Conservation (phyloP, 1,140 invertebrate genomes). For the Drosophila subpulchrella region DNA sequence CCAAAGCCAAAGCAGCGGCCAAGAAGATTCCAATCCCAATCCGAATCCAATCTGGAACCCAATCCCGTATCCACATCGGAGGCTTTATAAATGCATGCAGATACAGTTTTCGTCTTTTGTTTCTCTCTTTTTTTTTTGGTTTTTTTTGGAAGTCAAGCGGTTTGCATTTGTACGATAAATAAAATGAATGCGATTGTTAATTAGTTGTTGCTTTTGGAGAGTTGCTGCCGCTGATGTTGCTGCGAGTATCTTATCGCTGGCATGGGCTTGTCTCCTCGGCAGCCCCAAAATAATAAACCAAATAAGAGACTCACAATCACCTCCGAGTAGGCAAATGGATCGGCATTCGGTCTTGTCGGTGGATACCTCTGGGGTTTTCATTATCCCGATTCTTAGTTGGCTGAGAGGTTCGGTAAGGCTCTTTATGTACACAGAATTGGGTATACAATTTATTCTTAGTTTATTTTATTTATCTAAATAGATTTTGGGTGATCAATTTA, state of each 20-base stretch:
- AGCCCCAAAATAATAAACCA: conserved; percentile 45
- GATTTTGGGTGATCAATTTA: no score
- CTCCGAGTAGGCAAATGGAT: conserved; percentile 48
- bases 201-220: conserved; percentile 71
- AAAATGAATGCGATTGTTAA: conserved; percentile 82
- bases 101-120: conserved; percentile 68
- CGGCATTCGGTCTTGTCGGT: conserved; percentile 21
- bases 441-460: neutral
- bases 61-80: conserved; percentile 41
- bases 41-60: conserved; percentile 42
- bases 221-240: conserved; percentile 37
- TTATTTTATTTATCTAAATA: neutral
- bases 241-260: conserved; percentile 62
- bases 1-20: conserved; percentile 26
- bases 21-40: conserved; percentile 48
- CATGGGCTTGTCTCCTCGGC: conserved; percentile 62
- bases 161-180: conserved; percentile 82
- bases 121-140: neutral
- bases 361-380: conserved; percentile 5
- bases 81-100: conserved; percentile 78
- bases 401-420: neutral
- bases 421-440: neutral
- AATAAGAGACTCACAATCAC: conserved; percentile 27
- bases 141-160: conserved; percentile 75
- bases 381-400: neutral